Evolutionary conservation across 2,888 invertebrate species (phyloP).

Genomic region (Anodontia alba): DNA sequence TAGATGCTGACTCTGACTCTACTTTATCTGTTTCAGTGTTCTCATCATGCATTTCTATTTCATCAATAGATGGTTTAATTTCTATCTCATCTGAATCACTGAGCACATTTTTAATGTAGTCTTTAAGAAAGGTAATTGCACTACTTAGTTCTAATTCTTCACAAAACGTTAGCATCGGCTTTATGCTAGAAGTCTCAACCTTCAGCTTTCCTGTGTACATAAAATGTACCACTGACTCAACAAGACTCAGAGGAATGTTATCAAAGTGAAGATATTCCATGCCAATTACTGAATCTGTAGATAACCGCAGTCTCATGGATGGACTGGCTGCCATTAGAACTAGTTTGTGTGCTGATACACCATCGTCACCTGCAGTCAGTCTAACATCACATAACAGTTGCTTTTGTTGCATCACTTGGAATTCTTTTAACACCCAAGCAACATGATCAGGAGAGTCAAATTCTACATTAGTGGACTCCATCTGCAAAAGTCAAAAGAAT

Average conservation of each 20-base stretch:
- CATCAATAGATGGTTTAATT: neutral
- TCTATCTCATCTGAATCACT: too few species aligned
- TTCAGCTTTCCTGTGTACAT: constrained; percentile 49
- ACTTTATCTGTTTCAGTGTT: neutral
- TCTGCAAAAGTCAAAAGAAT: neutral
- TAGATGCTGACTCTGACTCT: neutral
- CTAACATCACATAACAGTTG: constrained; percentile 48
- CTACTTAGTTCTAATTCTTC: constrained; percentile 41
- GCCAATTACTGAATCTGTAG: neutral
- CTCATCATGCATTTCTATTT: neutral
- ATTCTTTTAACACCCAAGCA: neutral
- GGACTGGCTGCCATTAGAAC: constrained; percentile 55
- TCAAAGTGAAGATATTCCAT: constrained; percentile 24
- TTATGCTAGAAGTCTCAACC: constrained; percentile 26
- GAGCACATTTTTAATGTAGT: constrained; percentile 13
- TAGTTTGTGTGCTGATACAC: constrained; percentile 41
- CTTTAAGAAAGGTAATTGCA: constrained; percentile 26
- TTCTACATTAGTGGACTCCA: neutral
- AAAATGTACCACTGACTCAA: constrained; percentile 39
- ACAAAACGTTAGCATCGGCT: constrained; percentile 38
- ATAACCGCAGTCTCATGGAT: constrained; percentile 19
- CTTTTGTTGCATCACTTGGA: constrained; percentile 24
- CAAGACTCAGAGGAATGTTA: constrained; percentile 19
- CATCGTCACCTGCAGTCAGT: constrained; percentile 21
- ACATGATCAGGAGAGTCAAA: neutral